Percentiles rank a stretch among this genome's conserved stretches.
Evolutionary conservation across 2,113 vertebrate species (phyloP).

Genomic region (Phyllostomus hastatus): DNA sequence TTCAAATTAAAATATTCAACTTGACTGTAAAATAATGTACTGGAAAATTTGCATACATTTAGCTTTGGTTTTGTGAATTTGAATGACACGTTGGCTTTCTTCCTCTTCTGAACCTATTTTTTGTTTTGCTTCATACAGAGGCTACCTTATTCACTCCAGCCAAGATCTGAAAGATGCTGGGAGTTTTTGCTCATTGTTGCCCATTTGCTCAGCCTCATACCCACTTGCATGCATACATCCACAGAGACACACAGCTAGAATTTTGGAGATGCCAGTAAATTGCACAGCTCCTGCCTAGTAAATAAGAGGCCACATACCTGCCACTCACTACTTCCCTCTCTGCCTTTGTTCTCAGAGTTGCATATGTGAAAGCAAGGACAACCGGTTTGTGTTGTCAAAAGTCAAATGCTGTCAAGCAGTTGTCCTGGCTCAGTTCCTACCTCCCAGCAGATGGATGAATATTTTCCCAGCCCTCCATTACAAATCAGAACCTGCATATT

Average conservation of each 20-base stretch:
- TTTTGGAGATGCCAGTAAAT: neutral
- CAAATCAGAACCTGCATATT: slow-evolving; percentile 47
- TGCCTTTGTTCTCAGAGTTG: slow-evolving; percentile 21
- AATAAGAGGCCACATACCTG: neutral
- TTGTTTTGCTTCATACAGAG: slow-evolving; percentile 41
- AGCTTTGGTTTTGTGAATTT: neutral
- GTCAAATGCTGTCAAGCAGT: slow-evolving; percentile 56
- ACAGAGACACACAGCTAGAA: neutral
- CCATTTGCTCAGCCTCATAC: slow-evolving; percentile 29
- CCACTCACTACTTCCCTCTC: neutral
- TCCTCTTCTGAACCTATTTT: neutral
- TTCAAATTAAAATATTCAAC: slow-evolving; percentile 35
- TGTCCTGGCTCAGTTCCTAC: slow-evolving; percentile 39
- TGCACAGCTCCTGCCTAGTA: neutral
- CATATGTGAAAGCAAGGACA: slow-evolving; percentile 27
- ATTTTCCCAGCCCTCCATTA: slow-evolving; percentile 22
- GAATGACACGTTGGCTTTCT: neutral
- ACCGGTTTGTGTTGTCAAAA: slow-evolving; percentile 28
- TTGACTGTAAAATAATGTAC: slow-evolving; percentile 28
- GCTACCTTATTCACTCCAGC: neutral
- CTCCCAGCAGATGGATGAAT: slow-evolving; percentile 51
- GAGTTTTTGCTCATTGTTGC: neutral
- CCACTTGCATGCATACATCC: neutral
- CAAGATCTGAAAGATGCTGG: neutral
- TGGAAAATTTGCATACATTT: neutral